phyloP scores from a whole-genome alignment of 2,888 invertebrate species.

The Tenodera sinensis region DNA sequence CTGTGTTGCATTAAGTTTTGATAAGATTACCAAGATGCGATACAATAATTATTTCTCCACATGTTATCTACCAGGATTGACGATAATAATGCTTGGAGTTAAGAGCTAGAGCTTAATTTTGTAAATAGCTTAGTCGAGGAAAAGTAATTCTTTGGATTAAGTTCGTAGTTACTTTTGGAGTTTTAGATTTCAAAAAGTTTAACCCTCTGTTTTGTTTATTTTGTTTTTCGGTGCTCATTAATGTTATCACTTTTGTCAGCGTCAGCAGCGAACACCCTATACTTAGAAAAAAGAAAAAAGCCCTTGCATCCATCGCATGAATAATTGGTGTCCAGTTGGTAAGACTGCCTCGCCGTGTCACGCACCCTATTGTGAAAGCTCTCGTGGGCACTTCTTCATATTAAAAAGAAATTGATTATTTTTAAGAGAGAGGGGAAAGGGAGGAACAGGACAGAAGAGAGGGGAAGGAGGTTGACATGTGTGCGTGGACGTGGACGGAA shows the following conservation, averaged over 20 bases:
- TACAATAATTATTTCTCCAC: no score
- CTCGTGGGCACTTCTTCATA: neutral
- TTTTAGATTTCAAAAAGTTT: no score
- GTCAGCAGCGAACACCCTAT: neutral
- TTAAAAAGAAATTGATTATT: slow-evolving; percentile 17
- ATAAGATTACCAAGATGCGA: no score
- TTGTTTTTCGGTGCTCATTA: neutral
- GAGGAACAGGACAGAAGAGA: neutral
- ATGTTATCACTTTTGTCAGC: neutral
- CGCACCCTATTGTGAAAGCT: neutral
- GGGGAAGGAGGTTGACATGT: neutral
- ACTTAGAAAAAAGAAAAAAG: neutral
- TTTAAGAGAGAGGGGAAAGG: neutral
- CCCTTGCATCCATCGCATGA: neutral
- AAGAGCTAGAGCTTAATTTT: no score
- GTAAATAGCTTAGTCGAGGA: no score
- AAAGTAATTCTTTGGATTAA: no score
- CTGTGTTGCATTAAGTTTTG: no score
- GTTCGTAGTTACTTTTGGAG: no score
- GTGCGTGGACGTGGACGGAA: neutral
- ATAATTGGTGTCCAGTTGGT: neutral
- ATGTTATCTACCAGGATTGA: no score
- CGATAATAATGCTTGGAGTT: no score
- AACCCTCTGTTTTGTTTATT: neutral
- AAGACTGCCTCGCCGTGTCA: neutral